These are phyloP conservation scores for Aleiodes sp. DNA, from an alignment of 1,140 invertebrate genomes.

Conservation along the genomic window DNA sequence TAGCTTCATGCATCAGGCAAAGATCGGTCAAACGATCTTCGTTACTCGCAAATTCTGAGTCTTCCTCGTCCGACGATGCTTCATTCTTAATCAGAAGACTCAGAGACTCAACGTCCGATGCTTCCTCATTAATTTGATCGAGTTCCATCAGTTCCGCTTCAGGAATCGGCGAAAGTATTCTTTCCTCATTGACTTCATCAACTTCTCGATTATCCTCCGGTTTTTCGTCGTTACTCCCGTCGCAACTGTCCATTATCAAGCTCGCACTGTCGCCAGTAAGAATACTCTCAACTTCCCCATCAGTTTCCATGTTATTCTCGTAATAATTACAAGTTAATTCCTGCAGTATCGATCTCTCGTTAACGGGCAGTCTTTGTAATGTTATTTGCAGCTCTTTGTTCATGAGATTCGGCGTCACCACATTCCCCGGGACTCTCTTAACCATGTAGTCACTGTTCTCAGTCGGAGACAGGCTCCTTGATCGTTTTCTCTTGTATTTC, in stretches of 20 bases:
- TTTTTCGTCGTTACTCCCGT: neutral
- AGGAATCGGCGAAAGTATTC: no score
- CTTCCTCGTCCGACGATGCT: neutral
- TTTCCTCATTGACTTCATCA: no score
- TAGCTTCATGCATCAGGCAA: neutral
- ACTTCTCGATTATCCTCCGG: neutral
- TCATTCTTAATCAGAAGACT: no score
- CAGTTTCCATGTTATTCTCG: neutral
- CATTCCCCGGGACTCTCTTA: no score
- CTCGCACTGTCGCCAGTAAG: neutral
- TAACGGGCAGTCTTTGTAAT: neutral
- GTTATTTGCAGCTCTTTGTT: slow-evolving; percentile 44
- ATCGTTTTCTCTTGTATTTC: slow-evolving; percentile 8
- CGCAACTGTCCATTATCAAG: slow-evolving; percentile 5
- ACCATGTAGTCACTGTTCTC: neutral
- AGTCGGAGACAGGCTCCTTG: neutral
- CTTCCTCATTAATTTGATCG: no score
- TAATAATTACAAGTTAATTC: no score
- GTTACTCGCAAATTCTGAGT: neutral
- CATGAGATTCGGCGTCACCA: slow-evolving; percentile 45
- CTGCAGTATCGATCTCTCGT: neutral
- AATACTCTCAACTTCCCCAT: neutral
- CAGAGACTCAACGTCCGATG: no score
- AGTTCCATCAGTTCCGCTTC: no score
- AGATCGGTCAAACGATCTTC: neutral